A percentile compares a stretch with the other conserved stretches of the same genome.
phyloP scores from a whole-genome alignment of 2,113 vertebrate species.

The Montifringilla adamsi region DNA sequence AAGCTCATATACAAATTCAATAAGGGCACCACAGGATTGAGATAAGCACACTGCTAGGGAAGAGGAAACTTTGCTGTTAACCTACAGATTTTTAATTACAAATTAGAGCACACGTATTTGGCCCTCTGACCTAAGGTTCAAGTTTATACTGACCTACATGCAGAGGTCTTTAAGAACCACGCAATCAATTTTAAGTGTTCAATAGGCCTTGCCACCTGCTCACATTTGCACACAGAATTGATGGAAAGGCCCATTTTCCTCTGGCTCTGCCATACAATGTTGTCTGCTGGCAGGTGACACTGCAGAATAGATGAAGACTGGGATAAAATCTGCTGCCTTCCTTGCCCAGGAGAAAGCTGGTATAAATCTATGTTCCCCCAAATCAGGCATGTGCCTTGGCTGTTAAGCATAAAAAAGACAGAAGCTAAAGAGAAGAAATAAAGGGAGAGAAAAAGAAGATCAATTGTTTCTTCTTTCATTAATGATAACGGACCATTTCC shows the following conservation, averaged over 20 bases:
- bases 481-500: not conserved
- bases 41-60: not conserved
- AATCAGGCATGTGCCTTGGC: not conserved
- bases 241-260: not conserved
- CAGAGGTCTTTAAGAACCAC: not conserved
- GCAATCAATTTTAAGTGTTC: not conserved
- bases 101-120: not conserved
- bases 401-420: not conserved
- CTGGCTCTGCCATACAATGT: rapidly evolving
- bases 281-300: not conserved
- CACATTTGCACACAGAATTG: not conserved
- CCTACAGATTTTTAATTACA: not conserved
- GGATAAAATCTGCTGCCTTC: not conserved
- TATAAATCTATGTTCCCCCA: not conserved
- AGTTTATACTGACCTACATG: not conserved
- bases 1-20: not conserved
- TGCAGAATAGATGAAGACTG: not conserved
- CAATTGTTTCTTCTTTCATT: not conserved
- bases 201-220: not conserved
- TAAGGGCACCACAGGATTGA: not conserved
- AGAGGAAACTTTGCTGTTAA: not conserved
- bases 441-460: not conserved
- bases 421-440: not conserved
- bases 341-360: not conserved
- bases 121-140: not conserved